Conservation (phyloP, 2,888 invertebrate species). For the Chirona hameri region DNA sequence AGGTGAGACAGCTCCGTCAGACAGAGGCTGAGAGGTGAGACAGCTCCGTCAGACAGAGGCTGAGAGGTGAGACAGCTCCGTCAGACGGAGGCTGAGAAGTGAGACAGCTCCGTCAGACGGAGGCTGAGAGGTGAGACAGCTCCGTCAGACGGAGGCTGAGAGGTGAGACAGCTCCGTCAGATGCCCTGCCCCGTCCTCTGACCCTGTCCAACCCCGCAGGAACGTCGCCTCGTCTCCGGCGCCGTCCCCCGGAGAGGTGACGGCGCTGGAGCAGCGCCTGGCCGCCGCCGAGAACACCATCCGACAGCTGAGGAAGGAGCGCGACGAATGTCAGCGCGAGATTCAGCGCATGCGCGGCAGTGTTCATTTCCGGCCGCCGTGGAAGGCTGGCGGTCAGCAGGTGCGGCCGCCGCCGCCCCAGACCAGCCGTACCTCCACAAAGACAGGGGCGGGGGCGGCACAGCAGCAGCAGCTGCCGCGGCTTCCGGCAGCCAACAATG, state of each 20-base stretch:
- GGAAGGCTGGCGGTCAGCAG: not conserved
- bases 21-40: too few species aligned
- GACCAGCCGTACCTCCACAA: not conserved
- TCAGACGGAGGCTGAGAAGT: too few species aligned
- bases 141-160: too few species aligned
- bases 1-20: too few species aligned
- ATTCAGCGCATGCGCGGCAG: not conserved
- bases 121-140: too few species aligned
- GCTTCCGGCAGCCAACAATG: not conserved
- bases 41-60: too few species aligned
- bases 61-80: too few species aligned
- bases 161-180: not conserved
- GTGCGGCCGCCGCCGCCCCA: not conserved
- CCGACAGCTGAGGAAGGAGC: not conserved
- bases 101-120: too few species aligned
- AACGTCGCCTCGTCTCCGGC: not conserved
- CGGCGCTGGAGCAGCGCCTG: not conserved
- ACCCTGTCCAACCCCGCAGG: not conserved
- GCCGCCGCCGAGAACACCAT: not conserved
- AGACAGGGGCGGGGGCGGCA: not conserved
- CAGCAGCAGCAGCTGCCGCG: slow-evolving; percentile 1
- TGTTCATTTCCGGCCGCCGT: slow-evolving; percentile 22
- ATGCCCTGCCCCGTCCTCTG: not conserved
- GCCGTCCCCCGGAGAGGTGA: not conserved
- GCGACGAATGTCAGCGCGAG: not conserved